phyloP scores from a whole-genome alignment of 2,888 invertebrate genomes.

The Ectemnius lituratus region DNA sequence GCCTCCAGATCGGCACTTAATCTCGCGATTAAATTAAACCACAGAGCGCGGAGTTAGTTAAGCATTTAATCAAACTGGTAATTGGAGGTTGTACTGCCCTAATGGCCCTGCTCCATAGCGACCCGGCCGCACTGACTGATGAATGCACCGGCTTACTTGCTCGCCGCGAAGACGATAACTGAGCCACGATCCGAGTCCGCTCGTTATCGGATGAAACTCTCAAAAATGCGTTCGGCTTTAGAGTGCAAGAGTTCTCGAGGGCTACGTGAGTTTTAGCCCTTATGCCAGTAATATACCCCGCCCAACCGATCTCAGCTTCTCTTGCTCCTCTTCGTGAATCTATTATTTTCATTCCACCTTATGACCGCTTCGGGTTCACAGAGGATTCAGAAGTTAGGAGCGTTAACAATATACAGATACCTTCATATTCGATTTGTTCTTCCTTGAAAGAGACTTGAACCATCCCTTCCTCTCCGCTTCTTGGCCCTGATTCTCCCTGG shows the following conservation, averaged over 20 bases:
- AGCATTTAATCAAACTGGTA: constrained; percentile 77
- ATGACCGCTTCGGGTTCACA: no score
- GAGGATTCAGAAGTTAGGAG: no score
- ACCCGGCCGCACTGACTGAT: constrained; percentile 63
- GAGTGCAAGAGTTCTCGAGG: not conserved
- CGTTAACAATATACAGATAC: constrained; percentile 69
- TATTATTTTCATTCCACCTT: no score
- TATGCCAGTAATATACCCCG: not conserved
- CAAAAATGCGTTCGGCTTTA: constrained; percentile 30
- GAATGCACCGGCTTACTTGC: constrained; percentile 60
- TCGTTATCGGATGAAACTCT: constrained; percentile 53
- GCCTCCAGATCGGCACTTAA: constrained; percentile 69
- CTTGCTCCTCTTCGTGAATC: no score
- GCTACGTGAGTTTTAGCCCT: constrained; percentile 7
- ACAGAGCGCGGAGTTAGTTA: constrained; percentile 76
- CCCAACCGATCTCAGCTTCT: no score
- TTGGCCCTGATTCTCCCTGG: constrained; percentile 77
- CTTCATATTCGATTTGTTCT: constrained; percentile 80
- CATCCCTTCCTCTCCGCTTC: constrained; percentile 81
- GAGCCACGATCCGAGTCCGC: constrained; percentile 46
- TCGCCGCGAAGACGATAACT: constrained; percentile 52
- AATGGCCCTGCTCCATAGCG: constrained; percentile 69
- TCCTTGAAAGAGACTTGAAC: constrained; percentile 89
- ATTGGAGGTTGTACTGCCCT: constrained; percentile 75
- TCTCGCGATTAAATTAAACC: constrained; percentile 77